A percentile compares a stretch with the other conserved stretches of the same genome.
phyloP scores from a whole-genome alignment of 2,888 invertebrate genomes.

The Heliconius aoede region DNA sequence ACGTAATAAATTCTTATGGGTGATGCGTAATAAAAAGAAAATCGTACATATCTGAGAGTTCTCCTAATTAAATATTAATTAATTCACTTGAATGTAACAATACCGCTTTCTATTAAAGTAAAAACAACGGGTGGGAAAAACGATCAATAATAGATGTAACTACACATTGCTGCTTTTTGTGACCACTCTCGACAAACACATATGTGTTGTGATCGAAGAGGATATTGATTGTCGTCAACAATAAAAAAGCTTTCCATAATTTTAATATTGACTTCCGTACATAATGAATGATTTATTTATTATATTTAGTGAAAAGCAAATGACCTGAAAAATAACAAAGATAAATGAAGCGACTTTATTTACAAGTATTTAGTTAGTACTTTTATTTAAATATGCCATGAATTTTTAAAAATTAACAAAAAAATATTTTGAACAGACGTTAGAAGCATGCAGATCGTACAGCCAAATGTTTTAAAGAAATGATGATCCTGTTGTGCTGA shows the following conservation, averaged over 20 bases:
- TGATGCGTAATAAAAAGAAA: slow-evolving; percentile 26
- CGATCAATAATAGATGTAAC: slow-evolving; percentile 56
- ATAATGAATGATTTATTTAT: too few relatives aligned
- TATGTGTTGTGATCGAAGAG: slow-evolving; percentile 68
- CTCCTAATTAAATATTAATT: slow-evolving; percentile 36
- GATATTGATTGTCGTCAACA: slow-evolving; percentile 76
- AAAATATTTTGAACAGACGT: background rate
- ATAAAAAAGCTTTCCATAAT: slow-evolving; percentile 56
- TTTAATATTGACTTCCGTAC: slow-evolving; percentile 53
- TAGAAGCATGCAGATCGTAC: slow-evolving; percentile 7
- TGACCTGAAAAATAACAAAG: background rate
- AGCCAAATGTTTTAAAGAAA: slow-evolving; percentile 2
- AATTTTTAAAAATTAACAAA: background rate
- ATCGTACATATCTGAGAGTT: slow-evolving; percentile 12
- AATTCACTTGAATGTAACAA: slow-evolving; percentile 38
- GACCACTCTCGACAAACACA: slow-evolving; percentile 72
- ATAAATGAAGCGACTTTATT: background rate
- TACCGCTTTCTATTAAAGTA: slow-evolving; percentile 60
- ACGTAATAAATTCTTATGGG: slow-evolving; percentile 22
- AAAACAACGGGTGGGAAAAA: slow-evolving; percentile 67
- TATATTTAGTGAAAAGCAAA: background rate
- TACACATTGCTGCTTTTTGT: slow-evolving; percentile 66
- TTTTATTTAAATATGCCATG: background rate
- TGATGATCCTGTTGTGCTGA: background rate
- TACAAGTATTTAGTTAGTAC: background rate